Base-by-base conservation (phyloP, 2,797 vertebrate genomes). In the Urophycis tenuis region DNA sequence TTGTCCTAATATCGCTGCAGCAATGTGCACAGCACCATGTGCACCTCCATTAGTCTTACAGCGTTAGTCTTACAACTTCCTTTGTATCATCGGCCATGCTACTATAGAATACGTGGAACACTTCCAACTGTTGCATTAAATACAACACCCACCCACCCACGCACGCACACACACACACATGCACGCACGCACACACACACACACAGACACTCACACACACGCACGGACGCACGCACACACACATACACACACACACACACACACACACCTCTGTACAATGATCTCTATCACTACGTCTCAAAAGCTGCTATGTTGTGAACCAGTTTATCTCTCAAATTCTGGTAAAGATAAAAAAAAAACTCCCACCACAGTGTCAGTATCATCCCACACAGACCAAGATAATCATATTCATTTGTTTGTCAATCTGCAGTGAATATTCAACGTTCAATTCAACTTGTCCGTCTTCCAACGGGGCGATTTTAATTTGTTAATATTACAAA, bases 81-180 rank as follows among this genome's bases (percentile, higher is more conserved):
- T 81, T 78, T 82, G 53, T 77, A 71, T 45, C 77, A 67, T 83
- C 85, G 79, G 53, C 77, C 85, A 85, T 86, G 85, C 83, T 83
- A 35, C 77, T 73, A 17, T 33, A 77, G 36, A 19, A 53, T 71
- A 60, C 53, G 77, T 81, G 78, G 74, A 79, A 34, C 74, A 39
- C 69, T 70, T 76, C 39, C 30, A 85, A 41, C 79, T 78, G 79
- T 67, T 67, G 60, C 60, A 67, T 67, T 67, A 67, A 67, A 29
- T 29, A 29, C 3, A 67, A 67, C n/a, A 67, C 60, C 60, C 60
- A 67, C 25, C 60, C 60, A 29, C 11, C 60, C n/a, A 67, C 7
- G 1, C 60, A 67, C 25, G 14, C n/a, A 25, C n/a, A 2, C 9
- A 25, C 53, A 2, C 53, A 11, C 53, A 49, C 41, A 2, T n/a